Evolutionary conservation across 1,140 invertebrate species (phyloP).

Genomic region (Phortica variegata): DNA sequence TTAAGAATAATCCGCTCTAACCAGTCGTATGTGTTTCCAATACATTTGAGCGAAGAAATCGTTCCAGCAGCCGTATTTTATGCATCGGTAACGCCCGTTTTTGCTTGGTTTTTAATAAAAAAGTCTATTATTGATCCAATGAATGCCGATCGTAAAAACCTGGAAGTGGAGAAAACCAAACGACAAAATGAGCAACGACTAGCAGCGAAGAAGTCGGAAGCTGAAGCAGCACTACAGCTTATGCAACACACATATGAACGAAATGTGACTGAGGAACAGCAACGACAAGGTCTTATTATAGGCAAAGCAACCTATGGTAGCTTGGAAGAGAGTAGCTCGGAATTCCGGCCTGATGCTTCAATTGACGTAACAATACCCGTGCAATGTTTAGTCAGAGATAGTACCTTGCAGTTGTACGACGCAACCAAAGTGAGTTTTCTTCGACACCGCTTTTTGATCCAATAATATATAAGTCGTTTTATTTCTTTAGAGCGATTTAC

Average conservation of each 20-base stretch:
- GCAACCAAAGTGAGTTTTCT: constrained; percentile 74
- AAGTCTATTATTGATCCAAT: constrained; percentile 87
- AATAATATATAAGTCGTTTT: not conserved
- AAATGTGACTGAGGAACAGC: constrained; percentile 74
- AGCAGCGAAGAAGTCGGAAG: constrained; percentile 78
- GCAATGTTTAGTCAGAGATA: constrained; percentile 91
- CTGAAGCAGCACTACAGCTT: constrained; percentile 78
- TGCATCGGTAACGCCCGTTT: constrained; percentile 82
- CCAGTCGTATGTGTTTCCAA: constrained; percentile 86
- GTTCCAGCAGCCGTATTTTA: constrained; percentile 89
- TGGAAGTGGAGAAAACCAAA: constrained; percentile 73
- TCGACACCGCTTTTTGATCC: not conserved
- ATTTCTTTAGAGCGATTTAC: constrained; percentile 82
- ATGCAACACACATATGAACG: constrained; percentile 83
- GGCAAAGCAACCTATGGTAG: constrained; percentile 82
- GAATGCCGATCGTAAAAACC: constrained; percentile 71
- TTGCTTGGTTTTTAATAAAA: constrained; percentile 79
- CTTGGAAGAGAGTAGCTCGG: constrained; percentile 56
- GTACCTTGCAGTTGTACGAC: constrained; percentile 80
- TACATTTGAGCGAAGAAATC: constrained; percentile 87
- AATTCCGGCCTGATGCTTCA: constrained; percentile 58
- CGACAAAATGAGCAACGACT: constrained; percentile 73
- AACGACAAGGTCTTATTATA: constrained; percentile 81
- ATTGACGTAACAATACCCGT: constrained; percentile 92
- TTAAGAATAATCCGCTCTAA: constrained; percentile 78